Evolutionary conservation across 2,797 vertebrate genomes (phyloP).

Genomic region (Enteromius anoplus): DNA sequence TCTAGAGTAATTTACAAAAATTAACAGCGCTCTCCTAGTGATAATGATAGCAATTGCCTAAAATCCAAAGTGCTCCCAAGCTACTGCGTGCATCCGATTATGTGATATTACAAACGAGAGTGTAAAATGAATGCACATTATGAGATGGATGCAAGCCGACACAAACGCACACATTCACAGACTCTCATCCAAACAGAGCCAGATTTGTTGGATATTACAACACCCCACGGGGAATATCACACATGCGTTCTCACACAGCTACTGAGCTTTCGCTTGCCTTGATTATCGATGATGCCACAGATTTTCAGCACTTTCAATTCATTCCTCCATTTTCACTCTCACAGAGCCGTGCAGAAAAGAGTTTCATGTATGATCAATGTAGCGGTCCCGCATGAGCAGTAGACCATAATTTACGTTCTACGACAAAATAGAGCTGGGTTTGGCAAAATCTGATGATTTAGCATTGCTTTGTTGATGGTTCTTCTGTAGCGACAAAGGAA

Average conservation of each 20-base stretch:
- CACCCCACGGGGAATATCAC: slow-evolving; percentile 43
- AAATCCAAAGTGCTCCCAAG: slow-evolving; percentile 23
- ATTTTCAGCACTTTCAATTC: slow-evolving; percentile 36
- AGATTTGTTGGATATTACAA: slow-evolving; percentile 46
- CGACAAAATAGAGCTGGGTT: slow-evolving; percentile 51
- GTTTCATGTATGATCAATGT: slow-evolving; percentile 62
- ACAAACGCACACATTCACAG: slow-evolving; percentile 33
- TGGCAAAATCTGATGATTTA: slow-evolving; percentile 55
- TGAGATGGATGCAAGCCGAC: slow-evolving; percentile 45
- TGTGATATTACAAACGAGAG: slow-evolving; percentile 39
- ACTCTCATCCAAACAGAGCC: slow-evolving; percentile 45
- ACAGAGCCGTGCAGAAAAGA: slow-evolving; percentile 45
- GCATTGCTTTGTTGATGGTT: slow-evolving; percentile 43
- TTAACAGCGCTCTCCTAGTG: slow-evolving; percentile 14
- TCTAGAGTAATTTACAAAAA: slow-evolving; percentile 21
- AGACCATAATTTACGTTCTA: slow-evolving; percentile 59
- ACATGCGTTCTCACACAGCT: slow-evolving; percentile 38
- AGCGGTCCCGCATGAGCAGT: slow-evolving; percentile 57
- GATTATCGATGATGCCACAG: slow-evolving; percentile 32
- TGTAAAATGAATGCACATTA: slow-evolving; percentile 44
- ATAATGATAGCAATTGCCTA: slow-evolving; percentile 32
- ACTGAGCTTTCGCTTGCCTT: slow-evolving; percentile 33
- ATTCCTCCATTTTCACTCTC: slow-evolving; percentile 52
- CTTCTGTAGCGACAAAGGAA: slow-evolving; percentile 27
- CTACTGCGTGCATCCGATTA: slow-evolving; percentile 32